Conservation (phyloP, 2,888 invertebrate genomes). For the Macrosiphum euphorbiae region DNA sequence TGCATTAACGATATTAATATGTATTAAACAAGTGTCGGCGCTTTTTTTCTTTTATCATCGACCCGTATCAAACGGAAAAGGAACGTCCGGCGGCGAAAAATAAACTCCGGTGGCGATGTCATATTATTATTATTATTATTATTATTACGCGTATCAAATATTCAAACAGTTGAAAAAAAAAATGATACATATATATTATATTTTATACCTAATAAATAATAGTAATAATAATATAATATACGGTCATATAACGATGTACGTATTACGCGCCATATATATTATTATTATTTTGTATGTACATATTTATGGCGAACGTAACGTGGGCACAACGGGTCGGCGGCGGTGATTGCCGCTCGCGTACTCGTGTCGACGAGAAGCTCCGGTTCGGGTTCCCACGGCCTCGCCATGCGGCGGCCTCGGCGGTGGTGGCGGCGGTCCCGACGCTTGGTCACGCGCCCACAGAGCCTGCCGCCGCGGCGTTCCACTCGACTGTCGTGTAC, state of each 20-base stretch:
- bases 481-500: slow-evolving; percentile 39
- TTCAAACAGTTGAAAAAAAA: background rate
- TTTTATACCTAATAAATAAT: background rate
- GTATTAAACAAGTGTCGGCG: too few species aligned
- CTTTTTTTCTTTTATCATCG: background rate
- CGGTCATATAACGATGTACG: background rate
- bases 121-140: too few species aligned
- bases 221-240: slow-evolving; percentile 10
- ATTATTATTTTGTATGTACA: background rate
- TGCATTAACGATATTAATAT: too few species aligned
- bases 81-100: background rate
- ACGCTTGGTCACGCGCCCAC: slow-evolving; percentile 58
- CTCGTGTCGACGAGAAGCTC: slow-evolving; percentile 57
- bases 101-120: background rate
- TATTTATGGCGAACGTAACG: slow-evolving; percentile 8
- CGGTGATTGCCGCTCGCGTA: slow-evolving; percentile 4
- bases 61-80: slow-evolving; percentile 10
- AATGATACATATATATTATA: background rate
- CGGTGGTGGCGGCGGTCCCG: background rate
- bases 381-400: slow-evolving; percentile 61
- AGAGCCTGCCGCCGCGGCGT: slow-evolving; percentile 27
- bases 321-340: slow-evolving; percentile 20
- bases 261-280: background rate
- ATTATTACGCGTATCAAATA: background rate
- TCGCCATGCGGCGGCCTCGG: background rate